Evolutionary conservation across 2,797 vertebrate species (phyloP).

Genomic region (Sylvia borin): DNA sequence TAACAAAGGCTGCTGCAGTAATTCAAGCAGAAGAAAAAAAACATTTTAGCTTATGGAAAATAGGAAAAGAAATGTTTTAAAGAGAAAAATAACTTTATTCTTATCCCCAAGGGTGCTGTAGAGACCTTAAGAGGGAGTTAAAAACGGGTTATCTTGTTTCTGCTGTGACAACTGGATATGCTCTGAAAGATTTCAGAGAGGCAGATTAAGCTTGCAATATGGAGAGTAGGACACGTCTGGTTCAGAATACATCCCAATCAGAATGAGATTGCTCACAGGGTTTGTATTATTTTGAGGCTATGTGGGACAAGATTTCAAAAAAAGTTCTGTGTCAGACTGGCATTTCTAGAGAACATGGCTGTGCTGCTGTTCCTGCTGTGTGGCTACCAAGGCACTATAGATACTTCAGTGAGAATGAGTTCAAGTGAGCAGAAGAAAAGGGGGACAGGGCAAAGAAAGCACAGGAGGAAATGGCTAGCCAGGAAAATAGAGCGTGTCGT

Average conservation of each 20-base stretch:
- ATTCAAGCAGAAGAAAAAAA: neutral
- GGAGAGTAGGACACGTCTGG: neutral
- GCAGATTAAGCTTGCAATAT: neutral
- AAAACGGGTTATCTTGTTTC: neutral
- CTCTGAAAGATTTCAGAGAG: neutral
- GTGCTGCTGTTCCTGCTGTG: neutral
- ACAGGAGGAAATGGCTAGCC: neutral
- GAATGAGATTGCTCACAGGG: neutral
- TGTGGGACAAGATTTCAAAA: neutral
- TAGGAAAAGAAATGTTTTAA: neutral
- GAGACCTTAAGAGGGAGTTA: neutral
- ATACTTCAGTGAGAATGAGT: neutral
- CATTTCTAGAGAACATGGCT: neutral
- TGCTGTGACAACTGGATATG: neutral
- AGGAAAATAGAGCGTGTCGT: neutral
- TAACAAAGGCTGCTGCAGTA: neutral
- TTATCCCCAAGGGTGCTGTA: neutral
- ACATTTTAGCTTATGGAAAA: neutral
- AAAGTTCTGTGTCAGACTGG: neutral
- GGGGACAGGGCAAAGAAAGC: neutral
- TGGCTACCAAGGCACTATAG: neutral
- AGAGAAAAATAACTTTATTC: neutral
- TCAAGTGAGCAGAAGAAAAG: neutral
- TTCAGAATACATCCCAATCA: neutral
- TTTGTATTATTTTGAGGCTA: neutral